Evolutionary conservation across 2,113 vertebrate genomes (phyloP), one percentile per base, ranked within the genome.

Genomic region (Perca schrenkii): DNA sequence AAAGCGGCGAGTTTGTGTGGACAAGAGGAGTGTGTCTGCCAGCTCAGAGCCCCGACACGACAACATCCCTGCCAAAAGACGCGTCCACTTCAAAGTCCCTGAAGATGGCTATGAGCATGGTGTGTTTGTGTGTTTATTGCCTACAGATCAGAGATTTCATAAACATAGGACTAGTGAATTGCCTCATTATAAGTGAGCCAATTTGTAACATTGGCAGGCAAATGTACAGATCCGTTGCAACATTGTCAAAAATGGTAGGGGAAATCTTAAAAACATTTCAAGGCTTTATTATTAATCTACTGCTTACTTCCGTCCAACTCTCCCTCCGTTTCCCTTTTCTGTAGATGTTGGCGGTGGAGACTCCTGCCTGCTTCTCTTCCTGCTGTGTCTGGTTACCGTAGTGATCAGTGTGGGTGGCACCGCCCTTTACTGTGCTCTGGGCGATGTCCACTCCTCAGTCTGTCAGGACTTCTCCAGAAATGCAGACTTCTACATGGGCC

Each of bases 401-500:
- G 96, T 99, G 93, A 96, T 99, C 79, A 99, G 98, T 8, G 85
- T 99, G 28, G 98, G 97, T 78, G 98, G 98, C 89, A 99, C 98
- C 12, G 98, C 98, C 0, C 83, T 99, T 68, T 99, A 99, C 94
- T 99, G 98, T 84, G 96, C 96, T n/a, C 94, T 99, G 62, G 98
- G 96, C 8, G 96, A 99, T 76, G 89, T 95, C 90, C 95, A 97
- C 73, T 99, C 98, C 22, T 96, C 96, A 1, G 96, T 99, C 57
- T 99, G 98, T 89, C 97, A 95, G 60, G 98, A 99, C 72, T 99
- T 99, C 91, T 95, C 97, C 79, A 92, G 89, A 89, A 99, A 99
- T 80, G 77, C 97, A 92, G 97, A 99, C 93, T 99, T 99, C 89
- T 99, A 98, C 93, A 93, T 97, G 56, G 94, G 95, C 4, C 97